These are phyloP conservation scores for Megalonaias nervosa DNA, from an alignment of 1,140 invertebrate genomes.

Conservation along the genomic window DNA sequence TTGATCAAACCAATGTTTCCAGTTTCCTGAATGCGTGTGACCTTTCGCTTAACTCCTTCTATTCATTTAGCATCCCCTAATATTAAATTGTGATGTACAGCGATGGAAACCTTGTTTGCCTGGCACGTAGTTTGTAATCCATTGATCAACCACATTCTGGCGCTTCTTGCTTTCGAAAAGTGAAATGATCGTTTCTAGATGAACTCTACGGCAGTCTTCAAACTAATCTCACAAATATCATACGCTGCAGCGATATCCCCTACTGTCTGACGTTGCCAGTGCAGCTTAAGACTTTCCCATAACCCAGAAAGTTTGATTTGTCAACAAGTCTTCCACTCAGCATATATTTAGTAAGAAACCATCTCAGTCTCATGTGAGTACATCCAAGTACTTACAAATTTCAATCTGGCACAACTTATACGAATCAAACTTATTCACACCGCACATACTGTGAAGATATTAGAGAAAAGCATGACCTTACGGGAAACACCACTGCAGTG, in stretches of 20 bases:
- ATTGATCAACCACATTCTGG: constrained; percentile 38
- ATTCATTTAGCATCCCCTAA: constrained; percentile 29
- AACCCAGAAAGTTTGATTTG: too few species aligned
- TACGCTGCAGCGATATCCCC: constrained; percentile 47
- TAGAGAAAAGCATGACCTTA: too few species aligned
- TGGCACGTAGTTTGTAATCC: constrained; percentile 19
- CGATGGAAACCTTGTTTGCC: constrained; percentile 3
- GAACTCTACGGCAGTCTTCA: constrained; percentile 31
- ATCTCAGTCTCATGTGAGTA: constrained; percentile 22
- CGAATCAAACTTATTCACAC: neutral
- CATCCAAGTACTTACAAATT: constrained; percentile 29
- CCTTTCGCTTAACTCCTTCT: constrained; percentile 5
- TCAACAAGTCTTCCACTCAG: too few species aligned
- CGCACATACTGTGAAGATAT: too few species aligned
- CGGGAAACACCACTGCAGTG: too few species aligned
- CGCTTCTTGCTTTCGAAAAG: constrained; percentile 13
- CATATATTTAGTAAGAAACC: neutral
- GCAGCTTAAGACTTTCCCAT: too few species aligned
- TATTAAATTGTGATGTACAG: constrained; percentile 37
- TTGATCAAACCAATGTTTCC: constrained; percentile 21
- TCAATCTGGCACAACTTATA: constrained; percentile 34
- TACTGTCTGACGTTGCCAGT: constrained; percentile 25
- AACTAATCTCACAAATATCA: constrained; percentile 26
- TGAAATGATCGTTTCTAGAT: constrained; percentile 38
- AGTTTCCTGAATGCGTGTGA: constrained; percentile 4